These are phyloP conservation scores for Characodon lateralis DNA, from an alignment of 2,797 vertebrate species.

Conservation along the genomic window DNA sequence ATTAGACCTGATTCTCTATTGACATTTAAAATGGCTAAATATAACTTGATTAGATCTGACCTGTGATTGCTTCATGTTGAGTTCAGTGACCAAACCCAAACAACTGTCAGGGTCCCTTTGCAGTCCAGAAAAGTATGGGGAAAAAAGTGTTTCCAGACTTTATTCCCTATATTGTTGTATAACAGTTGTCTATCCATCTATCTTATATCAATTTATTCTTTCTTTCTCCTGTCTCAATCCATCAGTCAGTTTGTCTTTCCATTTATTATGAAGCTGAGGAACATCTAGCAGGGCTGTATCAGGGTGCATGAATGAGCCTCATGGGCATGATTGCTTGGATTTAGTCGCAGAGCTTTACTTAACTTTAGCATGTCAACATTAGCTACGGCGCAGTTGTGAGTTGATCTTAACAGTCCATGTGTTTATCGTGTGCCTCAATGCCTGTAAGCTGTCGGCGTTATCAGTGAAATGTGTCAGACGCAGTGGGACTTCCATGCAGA, in stretches of 20 bases:
- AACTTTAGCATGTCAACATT: background rate
- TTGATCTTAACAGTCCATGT: too few relatives aligned
- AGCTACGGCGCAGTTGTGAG: too few relatives aligned
- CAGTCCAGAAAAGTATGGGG: background rate
- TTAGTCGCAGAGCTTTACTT: too few relatives aligned
- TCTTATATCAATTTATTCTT: too few relatives aligned
- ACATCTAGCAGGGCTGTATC: too few relatives aligned
- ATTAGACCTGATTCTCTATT: background rate
- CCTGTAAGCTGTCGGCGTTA: conserved; percentile 46
- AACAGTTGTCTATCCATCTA: background rate
- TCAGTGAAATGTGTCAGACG: conserved; percentile 5
- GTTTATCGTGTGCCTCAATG: conserved; percentile 20
- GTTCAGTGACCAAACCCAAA: background rate
- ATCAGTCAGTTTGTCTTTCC: too few relatives aligned
- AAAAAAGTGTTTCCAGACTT: too few relatives aligned
- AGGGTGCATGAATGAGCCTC: too few relatives aligned
- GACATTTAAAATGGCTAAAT: background rate
- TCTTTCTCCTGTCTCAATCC: too few relatives aligned
- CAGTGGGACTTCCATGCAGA: conserved; percentile 15
- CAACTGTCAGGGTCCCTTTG: background rate
- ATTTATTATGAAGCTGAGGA: too few relatives aligned
- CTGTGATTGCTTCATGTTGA: background rate
- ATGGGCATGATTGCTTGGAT: too few relatives aligned
- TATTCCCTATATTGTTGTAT: background rate
- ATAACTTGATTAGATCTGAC: background rate